Percentiles rank a stretch among this genome's conserved stretches.
Evolutionary conservation across 1,140 invertebrate species (phyloP).

Genomic region (Lepidurus packardi): DNA sequence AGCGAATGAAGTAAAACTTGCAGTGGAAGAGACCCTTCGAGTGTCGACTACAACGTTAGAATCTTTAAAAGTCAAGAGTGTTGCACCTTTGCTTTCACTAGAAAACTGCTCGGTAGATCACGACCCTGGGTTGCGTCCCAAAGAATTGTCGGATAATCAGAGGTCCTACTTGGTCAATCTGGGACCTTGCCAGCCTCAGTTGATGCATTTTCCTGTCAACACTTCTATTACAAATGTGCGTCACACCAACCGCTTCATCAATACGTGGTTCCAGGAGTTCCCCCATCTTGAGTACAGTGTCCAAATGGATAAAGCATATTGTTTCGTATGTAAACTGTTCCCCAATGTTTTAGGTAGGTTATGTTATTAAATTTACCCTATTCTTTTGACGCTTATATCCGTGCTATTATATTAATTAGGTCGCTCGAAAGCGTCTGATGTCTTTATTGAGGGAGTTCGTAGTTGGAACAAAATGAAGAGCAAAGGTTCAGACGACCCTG

Average conservation of each 20-base stretch:
- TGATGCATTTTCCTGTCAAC: not conserved
- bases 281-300: constrained; percentile 22
- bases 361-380: not conserved
- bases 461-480: constrained; percentile 15
- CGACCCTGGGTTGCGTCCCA: constrained; percentile 18
- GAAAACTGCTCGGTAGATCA: not conserved
- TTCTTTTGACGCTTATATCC: not conserved
- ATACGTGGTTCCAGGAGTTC: constrained; percentile 5
- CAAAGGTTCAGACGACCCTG: constrained; percentile 21
- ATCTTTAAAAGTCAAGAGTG: not conserved
- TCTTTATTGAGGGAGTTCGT: constrained; percentile 4
- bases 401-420: not conserved
- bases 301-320: constrained; percentile 8
- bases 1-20: not conserved
- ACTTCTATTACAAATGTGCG: not conserved
- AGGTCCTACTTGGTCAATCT: constrained; percentile 17
- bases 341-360: not conserved
- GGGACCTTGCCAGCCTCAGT: constrained; percentile 17
- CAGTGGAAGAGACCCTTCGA: not conserved
- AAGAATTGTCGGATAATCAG: not conserved
- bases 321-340: constrained; percentile 21
- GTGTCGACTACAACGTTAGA: not conserved
- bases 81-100: not conserved
- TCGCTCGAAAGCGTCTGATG: constrained; percentile 3
- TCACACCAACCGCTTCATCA: not conserved